These are phyloP conservation scores for Drusus annulatus DNA, from an alignment of 1,140 invertebrate species.

Conservation along the genomic window DNA sequence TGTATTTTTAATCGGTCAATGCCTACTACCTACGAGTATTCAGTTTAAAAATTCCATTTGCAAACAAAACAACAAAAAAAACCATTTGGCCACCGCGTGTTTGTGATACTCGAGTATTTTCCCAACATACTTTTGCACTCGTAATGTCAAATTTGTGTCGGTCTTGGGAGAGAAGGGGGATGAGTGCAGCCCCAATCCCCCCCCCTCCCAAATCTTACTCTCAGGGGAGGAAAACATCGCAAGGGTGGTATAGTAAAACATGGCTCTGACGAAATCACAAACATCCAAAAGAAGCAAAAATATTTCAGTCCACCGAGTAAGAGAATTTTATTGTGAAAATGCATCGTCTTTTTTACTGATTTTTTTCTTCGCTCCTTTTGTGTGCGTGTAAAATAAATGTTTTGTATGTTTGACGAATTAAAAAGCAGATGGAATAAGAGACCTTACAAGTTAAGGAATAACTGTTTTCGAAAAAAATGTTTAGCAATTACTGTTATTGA, in stretches of 20 bases:
- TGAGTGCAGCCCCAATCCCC: too few species aligned
- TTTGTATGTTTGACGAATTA: too few species aligned
- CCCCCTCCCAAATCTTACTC: neutral
- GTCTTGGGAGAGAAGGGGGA: constrained; percentile 1
- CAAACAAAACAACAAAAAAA: too few species aligned
- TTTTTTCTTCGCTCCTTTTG: too few species aligned
- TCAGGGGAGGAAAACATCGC: constrained; percentile 33
- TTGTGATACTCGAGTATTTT: constrained; percentile 55
- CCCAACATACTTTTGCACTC: constrained; percentile 59
- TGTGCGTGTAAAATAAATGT: too few species aligned
- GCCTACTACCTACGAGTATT: too few species aligned
- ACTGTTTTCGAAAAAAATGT: constrained; percentile 52
- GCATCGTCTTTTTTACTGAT: too few species aligned
- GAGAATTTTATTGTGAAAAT: too few species aligned
- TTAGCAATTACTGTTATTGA: too few species aligned
- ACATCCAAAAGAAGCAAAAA: neutral
- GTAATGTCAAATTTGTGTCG: constrained; percentile 60
- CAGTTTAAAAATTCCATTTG: too few species aligned
- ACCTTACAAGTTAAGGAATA: constrained; percentile 55
- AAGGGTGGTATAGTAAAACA: constrained; percentile 27
- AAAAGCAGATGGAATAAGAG: constrained; percentile 30
- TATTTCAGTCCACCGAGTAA: too few species aligned
- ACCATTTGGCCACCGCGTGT: constrained; percentile 39
- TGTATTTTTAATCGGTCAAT: too few species aligned
- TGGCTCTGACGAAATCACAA: constrained; percentile 1